A percentile compares a stretch with the other conserved stretches of the same genome.
phyloP scores from a whole-genome alignment of 1,140 invertebrate genomes.

The Zophobas atratus region DNA sequence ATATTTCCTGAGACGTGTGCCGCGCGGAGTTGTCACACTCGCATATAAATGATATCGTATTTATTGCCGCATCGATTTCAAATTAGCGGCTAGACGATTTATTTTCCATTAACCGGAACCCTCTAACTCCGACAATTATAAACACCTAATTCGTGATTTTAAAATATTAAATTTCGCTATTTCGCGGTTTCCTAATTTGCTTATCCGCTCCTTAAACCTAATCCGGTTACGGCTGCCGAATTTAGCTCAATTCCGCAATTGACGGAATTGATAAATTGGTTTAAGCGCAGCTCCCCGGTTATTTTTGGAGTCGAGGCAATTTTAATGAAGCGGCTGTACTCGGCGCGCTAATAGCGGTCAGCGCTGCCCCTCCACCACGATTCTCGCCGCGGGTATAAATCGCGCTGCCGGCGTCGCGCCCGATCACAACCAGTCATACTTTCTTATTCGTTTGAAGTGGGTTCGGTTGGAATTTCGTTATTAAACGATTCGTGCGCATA shows the following conservation, averaged over 20 bases:
- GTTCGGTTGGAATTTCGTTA: neutral
- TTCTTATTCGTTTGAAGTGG: neutral
- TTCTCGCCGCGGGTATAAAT: no score
- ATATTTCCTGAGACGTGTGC: slow-evolving; percentile 4
- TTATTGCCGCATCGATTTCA: slow-evolving; percentile 8
- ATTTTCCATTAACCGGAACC: neutral
- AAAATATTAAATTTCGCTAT: slow-evolving; percentile 31
- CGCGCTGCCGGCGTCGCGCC: no score
- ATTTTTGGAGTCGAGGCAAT: no score
- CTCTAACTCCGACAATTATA: neutral
- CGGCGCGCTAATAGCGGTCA: no score
- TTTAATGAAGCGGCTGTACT: no score
- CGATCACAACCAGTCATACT: neutral
- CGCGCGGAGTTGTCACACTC: neutral
- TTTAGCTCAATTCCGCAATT: slow-evolving; percentile 19
- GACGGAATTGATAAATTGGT: slow-evolving; percentile 29
- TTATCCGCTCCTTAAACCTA: slow-evolving; percentile 30
- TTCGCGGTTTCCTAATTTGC: slow-evolving; percentile 38
- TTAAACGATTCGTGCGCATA: slow-evolving; percentile 35
- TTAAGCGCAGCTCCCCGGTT: neutral
- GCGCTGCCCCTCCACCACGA: no score
- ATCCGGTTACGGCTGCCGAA: slow-evolving; percentile 29
- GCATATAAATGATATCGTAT: slow-evolving; percentile 9
- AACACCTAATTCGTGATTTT: neutral
- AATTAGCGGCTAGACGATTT: slow-evolving; percentile 1